Percentiles rank a stretch among this genome's conserved stretches.
These are phyloP conservation scores for Xenopus borealis DNA, from an alignment of 2,113 vertebrate species.

Conservation along the genomic window DNA sequence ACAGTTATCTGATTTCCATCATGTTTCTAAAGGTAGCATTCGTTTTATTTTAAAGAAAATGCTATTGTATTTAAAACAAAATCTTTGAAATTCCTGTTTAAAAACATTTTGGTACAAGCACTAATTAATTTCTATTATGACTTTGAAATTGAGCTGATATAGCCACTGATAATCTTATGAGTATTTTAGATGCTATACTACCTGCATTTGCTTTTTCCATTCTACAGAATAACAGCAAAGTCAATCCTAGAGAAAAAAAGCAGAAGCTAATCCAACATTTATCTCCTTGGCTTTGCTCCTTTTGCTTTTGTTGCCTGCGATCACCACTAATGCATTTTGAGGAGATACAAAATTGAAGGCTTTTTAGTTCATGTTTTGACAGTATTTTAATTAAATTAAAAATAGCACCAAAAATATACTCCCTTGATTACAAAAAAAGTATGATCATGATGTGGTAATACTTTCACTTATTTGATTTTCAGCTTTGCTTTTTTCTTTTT, in stretches of 20 bases:
- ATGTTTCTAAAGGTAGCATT: neutral
- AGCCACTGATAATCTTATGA: constrained; percentile 26
- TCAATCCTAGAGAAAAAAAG: constrained; percentile 26
- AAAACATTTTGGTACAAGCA: constrained; percentile 4
- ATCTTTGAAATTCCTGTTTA: neutral
- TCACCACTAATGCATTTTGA: constrained; percentile 22
- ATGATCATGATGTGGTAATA: too few species aligned
- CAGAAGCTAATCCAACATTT: constrained; percentile 29
- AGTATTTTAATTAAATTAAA: too few species aligned
- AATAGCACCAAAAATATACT: neutral
- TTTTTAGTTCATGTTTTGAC: neutral
- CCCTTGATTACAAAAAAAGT: too few species aligned
- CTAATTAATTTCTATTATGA: constrained; percentile 41
- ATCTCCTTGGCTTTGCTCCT: constrained; percentile 2
- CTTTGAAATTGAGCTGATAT: constrained; percentile 33
- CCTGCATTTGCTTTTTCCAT: constrained; percentile 21
- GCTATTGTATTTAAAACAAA: neutral
- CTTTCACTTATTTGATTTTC: too few species aligned
- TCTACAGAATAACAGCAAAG: constrained; percentile 23
- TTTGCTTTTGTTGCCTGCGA: constrained; percentile 13
- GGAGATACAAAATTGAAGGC: constrained; percentile 4
- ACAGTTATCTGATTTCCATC: neutral
- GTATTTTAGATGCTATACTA: constrained; percentile 16
- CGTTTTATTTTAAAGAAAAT: neutral
- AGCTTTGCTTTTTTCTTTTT: too few species aligned